Evolutionary conservation across 2,888 invertebrate genomes (phyloP).

Genomic region (Noctuana brunneofusca): DNA sequence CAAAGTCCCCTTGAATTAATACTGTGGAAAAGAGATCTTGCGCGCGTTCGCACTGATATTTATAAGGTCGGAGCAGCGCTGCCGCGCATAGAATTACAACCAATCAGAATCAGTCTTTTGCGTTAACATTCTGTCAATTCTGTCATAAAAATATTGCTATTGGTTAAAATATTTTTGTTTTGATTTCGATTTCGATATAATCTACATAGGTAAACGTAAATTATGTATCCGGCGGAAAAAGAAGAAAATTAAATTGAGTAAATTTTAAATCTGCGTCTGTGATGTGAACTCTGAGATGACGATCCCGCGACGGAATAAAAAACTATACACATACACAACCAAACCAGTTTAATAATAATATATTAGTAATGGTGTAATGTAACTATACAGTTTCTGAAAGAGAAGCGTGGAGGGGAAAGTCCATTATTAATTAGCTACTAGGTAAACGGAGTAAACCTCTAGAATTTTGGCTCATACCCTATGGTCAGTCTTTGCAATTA

Average conservation of each 20-base stretch:
- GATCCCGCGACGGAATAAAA: too few species aligned
- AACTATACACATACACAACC: too few species aligned
- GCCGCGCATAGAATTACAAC: conserved; percentile 53
- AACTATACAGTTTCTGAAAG: too few species aligned
- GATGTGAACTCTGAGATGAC: too few species aligned
- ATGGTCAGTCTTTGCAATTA: too few species aligned
- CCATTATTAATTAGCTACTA: too few species aligned
- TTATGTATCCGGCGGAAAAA: neutral
- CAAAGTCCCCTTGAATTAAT: conserved; percentile 74
- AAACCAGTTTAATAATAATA: too few species aligned
- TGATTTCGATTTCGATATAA: conserved; percentile 54
- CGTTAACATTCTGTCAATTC: conserved; percentile 47
- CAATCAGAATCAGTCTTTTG: conserved; percentile 54
- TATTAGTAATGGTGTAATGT: too few species aligned
- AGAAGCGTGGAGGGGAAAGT: too few species aligned
- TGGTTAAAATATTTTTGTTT: conserved; percentile 70
- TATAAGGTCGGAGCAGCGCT: conserved; percentile 85
- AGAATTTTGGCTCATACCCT: too few species aligned
- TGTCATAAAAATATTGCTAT: conserved; percentile 50
- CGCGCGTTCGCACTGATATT: conserved; percentile 82
- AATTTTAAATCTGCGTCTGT: too few species aligned
- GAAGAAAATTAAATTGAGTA: neutral
- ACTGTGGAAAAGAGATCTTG: conserved; percentile 88
- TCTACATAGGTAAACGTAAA: conserved; percentile 48
- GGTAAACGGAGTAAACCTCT: too few species aligned